Evolutionary conservation across 2,113 vertebrate species (phyloP).

Genomic region (Callipepla californica): DNA sequence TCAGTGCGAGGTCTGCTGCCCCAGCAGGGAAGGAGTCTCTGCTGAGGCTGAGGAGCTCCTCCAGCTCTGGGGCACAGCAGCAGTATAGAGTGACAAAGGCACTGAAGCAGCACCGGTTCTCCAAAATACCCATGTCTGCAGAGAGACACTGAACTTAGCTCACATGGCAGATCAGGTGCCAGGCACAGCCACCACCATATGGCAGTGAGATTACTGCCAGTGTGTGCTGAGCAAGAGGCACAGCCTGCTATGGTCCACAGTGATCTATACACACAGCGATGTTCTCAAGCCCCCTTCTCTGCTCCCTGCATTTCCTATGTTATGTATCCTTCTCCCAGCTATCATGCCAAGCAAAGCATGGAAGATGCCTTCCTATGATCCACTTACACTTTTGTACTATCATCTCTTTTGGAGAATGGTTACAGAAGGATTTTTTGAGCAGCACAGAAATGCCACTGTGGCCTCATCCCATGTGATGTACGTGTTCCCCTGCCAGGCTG

Average conservation of each 20-base stretch:
- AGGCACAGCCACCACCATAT: not conserved
- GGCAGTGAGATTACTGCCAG: conserved; percentile 37
- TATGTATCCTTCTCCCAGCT: not conserved
- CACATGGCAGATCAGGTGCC: conserved; percentile 57
- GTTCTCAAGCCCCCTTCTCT: not conserved
- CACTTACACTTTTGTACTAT: not conserved
- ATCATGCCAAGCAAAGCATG: rapidly evolving
- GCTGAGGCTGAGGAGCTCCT: not conserved
- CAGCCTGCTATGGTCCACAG: not conserved
- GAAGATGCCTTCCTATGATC: not conserved
- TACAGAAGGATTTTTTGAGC: not conserved
- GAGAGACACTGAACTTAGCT: conserved; percentile 40
- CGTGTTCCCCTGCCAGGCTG: not conserved
- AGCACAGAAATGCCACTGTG: not conserved
- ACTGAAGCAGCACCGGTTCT: not conserved
- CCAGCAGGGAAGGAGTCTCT: not conserved
- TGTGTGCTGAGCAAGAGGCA: not conserved
- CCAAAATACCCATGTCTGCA: not conserved
- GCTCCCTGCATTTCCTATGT: conserved; percentile 6
- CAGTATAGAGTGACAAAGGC: rapidly evolving
- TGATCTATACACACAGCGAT: not conserved
- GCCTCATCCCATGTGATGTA: rapidly evolving
- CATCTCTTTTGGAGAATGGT: not conserved
- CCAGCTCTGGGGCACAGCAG: rapidly evolving
- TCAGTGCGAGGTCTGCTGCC: not conserved